Base-by-base conservation (phyloP, 2,888 invertebrate genomes). In the Nomada flava region DNA sequence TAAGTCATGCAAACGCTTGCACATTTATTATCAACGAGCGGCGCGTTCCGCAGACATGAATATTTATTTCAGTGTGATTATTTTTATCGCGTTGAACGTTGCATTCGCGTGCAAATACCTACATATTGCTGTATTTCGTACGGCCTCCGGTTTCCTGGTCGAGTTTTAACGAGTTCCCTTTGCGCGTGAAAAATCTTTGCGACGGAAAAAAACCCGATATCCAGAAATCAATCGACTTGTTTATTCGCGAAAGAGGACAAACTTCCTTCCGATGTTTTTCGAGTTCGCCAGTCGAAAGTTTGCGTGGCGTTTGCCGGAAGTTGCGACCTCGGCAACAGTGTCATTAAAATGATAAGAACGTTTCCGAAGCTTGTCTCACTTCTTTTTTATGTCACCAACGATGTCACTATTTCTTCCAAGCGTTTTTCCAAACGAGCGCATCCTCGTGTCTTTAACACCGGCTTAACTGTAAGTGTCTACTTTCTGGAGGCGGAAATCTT, bases 51-150 rank as follows among this genome's bases (percentile, higher is more conserved):
- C 42, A 18, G 55, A 79, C 82, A 79, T 72, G 79, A 82, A 85
- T 82, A 85, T 85, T 79, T 72, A 82, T 82, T n/a, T 44, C 11
- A 67, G 20, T 13, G n/a, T 63, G 59, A 10, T 71, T 72, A 79
- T 77, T 77, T 82, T 52, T 60, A 62, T 47, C 57, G 42, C 47
- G 20, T 2, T 23, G 20, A 59, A 13, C 60, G 18, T 52, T 18
- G 52, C 1, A 23, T 20, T 42, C 50, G 47, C n/a, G 47, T 23
- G 2, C 2, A 7, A 15, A 13, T 29, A 29, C 5, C n/a, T 1
- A 4, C 4, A 13, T 50, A 1, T 36, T 36, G 36, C 36, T 50
- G 50, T 52, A 36, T 23, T 55, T 55, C 36, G 36, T 23, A n/a
- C 3, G 3, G 5, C 23, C 47, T 44, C 5, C 13, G 11, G 55